A percentile compares a stretch with the other conserved stretches of the same genome.
Evolutionary conservation across 2,113 vertebrate genomes (phyloP).

Genomic region (Orycteropus afer): DNA sequence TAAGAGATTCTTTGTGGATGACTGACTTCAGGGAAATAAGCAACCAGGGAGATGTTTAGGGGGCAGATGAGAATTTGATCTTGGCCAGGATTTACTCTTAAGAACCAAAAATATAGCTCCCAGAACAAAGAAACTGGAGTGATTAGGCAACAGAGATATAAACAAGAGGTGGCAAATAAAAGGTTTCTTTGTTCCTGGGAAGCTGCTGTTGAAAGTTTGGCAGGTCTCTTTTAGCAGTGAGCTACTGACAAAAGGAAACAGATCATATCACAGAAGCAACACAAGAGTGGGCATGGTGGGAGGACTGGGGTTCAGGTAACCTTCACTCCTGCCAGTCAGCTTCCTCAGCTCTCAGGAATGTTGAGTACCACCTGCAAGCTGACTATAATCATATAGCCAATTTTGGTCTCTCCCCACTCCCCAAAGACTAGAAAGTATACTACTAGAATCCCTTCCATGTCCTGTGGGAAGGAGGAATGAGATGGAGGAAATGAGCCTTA

Average conservation of each 20-base stretch:
- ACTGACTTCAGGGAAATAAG: constrained; percentile 8
- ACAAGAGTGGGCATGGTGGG: neutral
- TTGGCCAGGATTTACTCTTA: constrained; percentile 58
- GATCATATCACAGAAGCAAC: constrained; percentile 42
- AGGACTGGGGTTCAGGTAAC: neutral
- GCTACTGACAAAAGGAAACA: constrained; percentile 58
- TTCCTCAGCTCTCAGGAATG: constrained; percentile 12
- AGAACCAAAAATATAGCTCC: constrained; percentile 64
- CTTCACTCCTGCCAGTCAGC: neutral
- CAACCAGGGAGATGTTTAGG: neutral
- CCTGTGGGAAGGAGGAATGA: neutral
- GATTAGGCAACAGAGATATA: constrained; percentile 52
- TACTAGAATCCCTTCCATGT: constrained; percentile 1
- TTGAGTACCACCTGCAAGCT: neutral
- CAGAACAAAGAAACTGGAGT: constrained; percentile 66
- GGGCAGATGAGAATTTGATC: constrained; percentile 47
- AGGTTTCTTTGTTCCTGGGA: constrained; percentile 34
- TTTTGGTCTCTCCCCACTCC: neutral
- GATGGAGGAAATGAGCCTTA: constrained; percentile 36
- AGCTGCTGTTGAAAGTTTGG: constrained; percentile 26
- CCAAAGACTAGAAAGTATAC: constrained; percentile 16
- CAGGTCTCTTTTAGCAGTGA: constrained; percentile 68
- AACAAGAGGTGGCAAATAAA: constrained; percentile 61
- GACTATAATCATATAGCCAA: neutral
- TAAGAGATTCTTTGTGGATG: constrained; percentile 23